A percentile compares a stretch with the other conserved stretches of the same genome.
phyloP scores from a whole-genome alignment of 2,113 vertebrate genomes.

The Ranitomeya imitator region DNA sequence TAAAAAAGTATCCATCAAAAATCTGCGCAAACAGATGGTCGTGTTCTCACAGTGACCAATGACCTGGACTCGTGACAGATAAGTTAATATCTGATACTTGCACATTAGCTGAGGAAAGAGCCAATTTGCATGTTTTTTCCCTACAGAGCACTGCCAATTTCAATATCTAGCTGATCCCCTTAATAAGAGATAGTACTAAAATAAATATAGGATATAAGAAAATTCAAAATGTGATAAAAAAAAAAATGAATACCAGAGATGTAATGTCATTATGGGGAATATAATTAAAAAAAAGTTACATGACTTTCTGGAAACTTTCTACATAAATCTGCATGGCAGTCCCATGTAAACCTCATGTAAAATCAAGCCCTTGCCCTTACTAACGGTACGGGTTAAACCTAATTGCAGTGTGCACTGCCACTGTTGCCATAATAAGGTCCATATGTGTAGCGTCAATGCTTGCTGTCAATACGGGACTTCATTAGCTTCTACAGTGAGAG shows the following conservation, averaged over 20 bases:
- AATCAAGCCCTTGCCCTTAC: too few relatives aligned
- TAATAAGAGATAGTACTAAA: too few relatives aligned
- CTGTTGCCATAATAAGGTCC: not conserved
- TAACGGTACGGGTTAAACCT: not conserved
- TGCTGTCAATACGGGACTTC: not conserved
- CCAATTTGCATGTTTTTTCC: too few relatives aligned
- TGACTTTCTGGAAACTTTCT: too few relatives aligned
- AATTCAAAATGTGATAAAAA: too few relatives aligned
- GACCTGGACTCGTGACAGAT: not conserved
- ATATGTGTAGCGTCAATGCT: not conserved
- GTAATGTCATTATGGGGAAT: too few relatives aligned
- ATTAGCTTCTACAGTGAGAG: slow-evolving; percentile 35
- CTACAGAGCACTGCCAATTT: too few relatives aligned
- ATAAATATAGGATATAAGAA: too few relatives aligned
- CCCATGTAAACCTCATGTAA: not conserved
- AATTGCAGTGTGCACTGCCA: not conserved
- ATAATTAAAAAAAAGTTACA: too few relatives aligned
- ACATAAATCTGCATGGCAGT: too few relatives aligned
- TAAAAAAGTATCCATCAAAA: not conserved
- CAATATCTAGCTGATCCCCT: too few relatives aligned
- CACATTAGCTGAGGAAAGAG: too few relatives aligned
- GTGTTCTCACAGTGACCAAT: not conserved
- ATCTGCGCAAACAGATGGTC: not conserved
- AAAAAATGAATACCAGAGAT: not conserved
- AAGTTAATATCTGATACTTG: not conserved